Base-by-base conservation (phyloP, 2,797 vertebrate species). In the Tadarida brasiliensis region DNA sequence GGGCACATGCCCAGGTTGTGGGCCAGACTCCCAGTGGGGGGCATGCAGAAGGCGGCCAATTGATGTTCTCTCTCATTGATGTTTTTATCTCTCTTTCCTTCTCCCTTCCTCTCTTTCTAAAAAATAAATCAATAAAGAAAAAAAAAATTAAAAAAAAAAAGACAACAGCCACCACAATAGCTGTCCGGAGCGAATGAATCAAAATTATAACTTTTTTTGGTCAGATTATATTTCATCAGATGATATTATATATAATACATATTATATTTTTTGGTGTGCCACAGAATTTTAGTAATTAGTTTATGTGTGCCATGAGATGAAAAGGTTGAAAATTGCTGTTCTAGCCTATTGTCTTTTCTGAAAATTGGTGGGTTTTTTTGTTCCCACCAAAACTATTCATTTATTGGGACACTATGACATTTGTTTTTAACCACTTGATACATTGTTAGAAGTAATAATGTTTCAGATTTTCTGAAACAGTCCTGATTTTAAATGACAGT, bases 401-500 rank as follows among this genome's bases (percentile, higher is more conserved):
- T 73, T 70, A 85, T 74, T 24, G 54, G 35, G 16, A 81, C 12
- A 85, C 20, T n/a, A 28, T 49, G 44, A 11, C 57, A 61, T 57
- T 65, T 81, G 54, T 81, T 82, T 89, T 76, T 68, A 76, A 56
- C 11, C 26, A 57, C 59, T 68, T 61, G 33, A 54, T 85, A 84
- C 61, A 51, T 26, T 81, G 39, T 67, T 57, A 68, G 44, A 63
- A 57, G 39, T 20, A 61, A 82, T 28, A 91, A 81, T 5, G 6
- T 78, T 87, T 22, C 68, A 77, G 16, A 49, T 71, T 89, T 80
- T 94, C 80, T 57, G 22, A 82, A 89, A 86, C 17, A 74, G 67
- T 90, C 49, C 28, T 89, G 22, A 77, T 87, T 78, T 77, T 87
- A 63, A 89, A 68, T n/a, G n/a, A 47, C 80, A 90, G 68, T 51